A percentile compares a stretch with the other conserved stretches of the same genome.
These are phyloP conservation scores for Anthopleura sola DNA, from an alignment of 64 coral and sea anemone species.

Conservation along the genomic window DNA sequence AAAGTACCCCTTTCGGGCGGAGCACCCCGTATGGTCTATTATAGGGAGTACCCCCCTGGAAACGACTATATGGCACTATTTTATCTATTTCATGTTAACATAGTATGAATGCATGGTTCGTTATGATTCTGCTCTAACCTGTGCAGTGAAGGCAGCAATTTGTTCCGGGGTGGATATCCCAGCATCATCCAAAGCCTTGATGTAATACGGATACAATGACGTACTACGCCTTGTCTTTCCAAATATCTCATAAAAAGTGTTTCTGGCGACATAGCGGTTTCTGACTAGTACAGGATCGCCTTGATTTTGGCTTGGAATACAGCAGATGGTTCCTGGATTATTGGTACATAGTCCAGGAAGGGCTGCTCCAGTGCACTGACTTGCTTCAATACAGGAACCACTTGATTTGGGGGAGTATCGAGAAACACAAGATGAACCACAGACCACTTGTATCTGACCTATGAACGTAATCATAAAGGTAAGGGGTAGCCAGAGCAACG, in stretches of 20 bases:
- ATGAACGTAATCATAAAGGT: too few species aligned
- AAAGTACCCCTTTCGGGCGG: too few species aligned
- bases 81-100: too few species aligned
- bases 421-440: not conserved
- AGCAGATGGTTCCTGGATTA: slow-evolving; percentile 10
- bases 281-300: not conserved
- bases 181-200: slow-evolving; percentile 35
- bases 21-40: too few species aligned
- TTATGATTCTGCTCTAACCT: not conserved
- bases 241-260: not conserved
- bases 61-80: too few species aligned
- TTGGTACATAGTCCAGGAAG: slow-evolving; percentile 3
- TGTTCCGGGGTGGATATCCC: not conserved
- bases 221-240: slow-evolving; percentile 29
- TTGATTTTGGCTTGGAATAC: not conserved
- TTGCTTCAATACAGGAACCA: slow-evolving; percentile 25
- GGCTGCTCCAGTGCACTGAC: slow-evolving; percentile 21
- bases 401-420: slow-evolving; percentile 10
- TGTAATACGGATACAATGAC: slow-evolving; percentile 32
- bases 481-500: too few species aligned
- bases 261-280: not conserved
- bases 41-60: too few species aligned
- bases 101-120: too few species aligned
- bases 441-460: not conserved
- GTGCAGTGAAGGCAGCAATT: slow-evolving; percentile 43